Conservation (phyloP, 2,888 invertebrate species). For the Diloba caeruleocephala region DNA sequence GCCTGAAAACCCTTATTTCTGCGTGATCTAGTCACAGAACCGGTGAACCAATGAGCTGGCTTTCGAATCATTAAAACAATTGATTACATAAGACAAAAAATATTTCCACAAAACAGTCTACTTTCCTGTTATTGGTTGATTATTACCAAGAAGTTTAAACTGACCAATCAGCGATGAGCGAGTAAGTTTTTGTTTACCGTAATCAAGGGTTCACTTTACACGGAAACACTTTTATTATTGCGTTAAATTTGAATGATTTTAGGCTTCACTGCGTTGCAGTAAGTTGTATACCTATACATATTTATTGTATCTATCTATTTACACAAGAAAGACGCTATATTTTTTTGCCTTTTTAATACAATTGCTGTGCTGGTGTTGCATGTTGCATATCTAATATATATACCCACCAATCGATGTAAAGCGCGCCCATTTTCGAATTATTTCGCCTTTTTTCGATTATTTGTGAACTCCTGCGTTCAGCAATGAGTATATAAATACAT, state of each 20-base stretch:
- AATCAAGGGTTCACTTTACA: conserved; percentile 45
- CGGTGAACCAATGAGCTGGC: not conserved
- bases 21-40: too few relatives aligned
- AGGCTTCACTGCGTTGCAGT: conserved; percentile 21
- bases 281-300: conserved; percentile 15
- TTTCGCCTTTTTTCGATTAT: conserved; percentile 32
- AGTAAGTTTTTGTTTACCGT: conserved; percentile 44
- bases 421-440: conserved; percentile 22
- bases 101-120: conserved; percentile 8
- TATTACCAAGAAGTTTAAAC: conserved; percentile 22
- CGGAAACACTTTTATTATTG: conserved; percentile 6
- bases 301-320: conserved; percentile 2
- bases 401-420: conserved; percentile 39
- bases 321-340: conserved; percentile 33
- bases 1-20: too few relatives aligned
- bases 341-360: conserved; percentile 19
- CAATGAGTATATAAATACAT: too few relatives aligned
- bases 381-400: conserved; percentile 44
- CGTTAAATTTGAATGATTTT: conserved; percentile 11
- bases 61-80: conserved; percentile 7
- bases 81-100: conserved; percentile 33
- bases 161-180: conserved; percentile 42
- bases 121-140: conserved; percentile 37
- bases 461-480: conserved; percentile 36
- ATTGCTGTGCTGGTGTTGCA: conserved; percentile 50